phyloP scores from a whole-genome alignment of 2,797 vertebrate species.

The Denticeps clupeoides region DNA sequence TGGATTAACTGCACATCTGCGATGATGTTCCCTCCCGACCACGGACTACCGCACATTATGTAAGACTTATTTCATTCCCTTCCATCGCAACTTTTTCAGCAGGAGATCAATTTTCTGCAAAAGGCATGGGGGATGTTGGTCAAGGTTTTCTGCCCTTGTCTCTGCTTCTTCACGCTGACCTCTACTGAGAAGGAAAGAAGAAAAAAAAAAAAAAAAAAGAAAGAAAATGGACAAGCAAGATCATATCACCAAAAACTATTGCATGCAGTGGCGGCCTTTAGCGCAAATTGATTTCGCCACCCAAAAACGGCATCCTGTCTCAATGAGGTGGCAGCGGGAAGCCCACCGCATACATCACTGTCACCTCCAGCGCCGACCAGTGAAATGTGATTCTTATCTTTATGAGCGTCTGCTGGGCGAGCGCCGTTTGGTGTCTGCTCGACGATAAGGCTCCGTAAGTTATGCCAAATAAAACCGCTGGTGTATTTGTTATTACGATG shows the following conservation, averaged over 20 bases:
- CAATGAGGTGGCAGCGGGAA: constrained; percentile 47
- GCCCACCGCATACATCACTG: constrained; percentile 53
- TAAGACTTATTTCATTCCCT: no score
- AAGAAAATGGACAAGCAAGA: constrained; percentile 49
- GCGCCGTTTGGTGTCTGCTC: constrained; percentile 21
- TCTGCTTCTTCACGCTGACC: constrained; percentile 38
- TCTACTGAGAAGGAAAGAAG: constrained; percentile 27
- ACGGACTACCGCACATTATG: no score
- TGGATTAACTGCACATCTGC: no score
- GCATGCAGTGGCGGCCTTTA: constrained; percentile 41
- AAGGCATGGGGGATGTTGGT: constrained; percentile 24
- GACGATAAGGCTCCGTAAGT: constrained; percentile 35
- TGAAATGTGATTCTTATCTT: constrained; percentile 63
- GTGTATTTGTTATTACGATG: constrained; percentile 32
- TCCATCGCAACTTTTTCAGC: no score
- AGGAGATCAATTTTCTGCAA: no score
- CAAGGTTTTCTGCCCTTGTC: constrained; percentile 42
- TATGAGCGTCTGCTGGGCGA: constrained; percentile 36
- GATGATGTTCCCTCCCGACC: no score
- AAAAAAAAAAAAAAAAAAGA: constrained; percentile 11
- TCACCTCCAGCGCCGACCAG: constrained; percentile 49
- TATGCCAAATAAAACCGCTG: constrained; percentile 37
- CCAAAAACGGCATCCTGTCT: constrained; percentile 47
- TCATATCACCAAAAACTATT: constrained; percentile 52
- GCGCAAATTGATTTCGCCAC: constrained; percentile 58